Evolutionary conservation across 1,140 invertebrate genomes (phyloP).

Genomic region (Drosophila sp.): DNA sequence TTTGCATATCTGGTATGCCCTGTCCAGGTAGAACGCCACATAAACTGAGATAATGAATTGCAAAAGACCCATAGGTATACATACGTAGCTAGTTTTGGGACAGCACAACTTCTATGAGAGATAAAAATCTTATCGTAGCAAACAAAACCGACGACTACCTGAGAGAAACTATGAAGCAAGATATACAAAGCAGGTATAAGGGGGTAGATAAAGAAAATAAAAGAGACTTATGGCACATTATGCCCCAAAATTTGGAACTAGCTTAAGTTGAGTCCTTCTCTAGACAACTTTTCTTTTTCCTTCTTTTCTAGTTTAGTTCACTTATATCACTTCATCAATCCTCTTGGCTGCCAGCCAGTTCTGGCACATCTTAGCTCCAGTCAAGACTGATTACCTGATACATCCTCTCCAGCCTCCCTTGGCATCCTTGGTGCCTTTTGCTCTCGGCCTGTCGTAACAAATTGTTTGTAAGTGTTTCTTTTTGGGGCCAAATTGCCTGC

Average conservation of each 20-base stretch:
- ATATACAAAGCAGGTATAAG: background rate
- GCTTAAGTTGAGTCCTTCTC: background rate
- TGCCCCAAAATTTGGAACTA: background rate
- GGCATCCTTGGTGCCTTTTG: slow-evolving; percentile 23
- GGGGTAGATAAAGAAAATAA: background rate
- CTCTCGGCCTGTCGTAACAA: slow-evolving; percentile 43
- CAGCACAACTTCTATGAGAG: slow-evolving; percentile 18
- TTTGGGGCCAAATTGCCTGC: slow-evolving; percentile 61
- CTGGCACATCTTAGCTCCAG: slow-evolving; percentile 21
- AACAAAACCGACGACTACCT: background rate
- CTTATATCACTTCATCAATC: slow-evolving; percentile 56
- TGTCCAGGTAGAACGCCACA: slow-evolving; percentile 48
- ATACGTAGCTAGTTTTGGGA: slow-evolving; percentile 33
- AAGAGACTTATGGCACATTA: background rate
- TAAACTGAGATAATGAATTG: slow-evolving; percentile 71
- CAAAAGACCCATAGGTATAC: slow-evolving; percentile 54
- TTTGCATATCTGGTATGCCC: slow-evolving; percentile 34
- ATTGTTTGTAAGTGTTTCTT: slow-evolving; percentile 55
- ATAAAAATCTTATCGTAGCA: slow-evolving; percentile 24
- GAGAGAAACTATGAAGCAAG: background rate
- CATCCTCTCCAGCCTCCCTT: background rate
- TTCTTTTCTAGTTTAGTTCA: background rate
- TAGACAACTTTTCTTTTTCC: too few species aligned
- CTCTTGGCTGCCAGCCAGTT: slow-evolving; percentile 39
- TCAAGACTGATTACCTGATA: slow-evolving; percentile 54